phyloP scores from a whole-genome alignment of 2,888 invertebrate genomes.

The Calliopum simillimum region DNA sequence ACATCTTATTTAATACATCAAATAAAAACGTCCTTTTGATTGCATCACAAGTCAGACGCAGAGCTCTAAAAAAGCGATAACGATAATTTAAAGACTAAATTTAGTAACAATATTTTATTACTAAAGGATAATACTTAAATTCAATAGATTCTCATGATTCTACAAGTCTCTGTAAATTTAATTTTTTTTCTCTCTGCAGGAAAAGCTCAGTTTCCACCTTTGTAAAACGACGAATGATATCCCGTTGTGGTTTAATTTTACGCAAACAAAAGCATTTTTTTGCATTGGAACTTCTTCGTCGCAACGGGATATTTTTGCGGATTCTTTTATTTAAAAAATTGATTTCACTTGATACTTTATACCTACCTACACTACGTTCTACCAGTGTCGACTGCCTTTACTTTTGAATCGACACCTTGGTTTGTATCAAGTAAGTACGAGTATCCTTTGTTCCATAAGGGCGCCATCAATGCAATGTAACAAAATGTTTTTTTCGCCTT shows the following conservation, averaged over 20 bases:
- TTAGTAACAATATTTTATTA: too few relatives aligned
- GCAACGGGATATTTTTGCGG: background rate
- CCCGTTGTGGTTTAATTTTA: conserved; percentile 13
- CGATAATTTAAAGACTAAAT: too few relatives aligned
- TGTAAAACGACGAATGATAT: conserved; percentile 1
- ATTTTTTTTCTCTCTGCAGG: background rate
- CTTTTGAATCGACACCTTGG: conserved; percentile 3
- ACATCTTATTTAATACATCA: too few relatives aligned
- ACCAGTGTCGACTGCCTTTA: background rate
- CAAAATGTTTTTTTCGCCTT: too few relatives aligned
- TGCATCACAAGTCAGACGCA: too few relatives aligned
- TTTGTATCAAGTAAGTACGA: background rate
- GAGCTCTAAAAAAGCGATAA: too few relatives aligned
- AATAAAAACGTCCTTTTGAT: too few relatives aligned
- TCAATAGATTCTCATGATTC: background rate
- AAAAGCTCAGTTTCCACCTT: background rate
- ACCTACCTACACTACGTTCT: background rate
- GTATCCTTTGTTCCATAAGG: background rate
- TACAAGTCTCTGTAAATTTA: background rate
- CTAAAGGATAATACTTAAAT: background rate
- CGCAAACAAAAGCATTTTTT: background rate
- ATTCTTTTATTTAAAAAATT: conserved; percentile 1
- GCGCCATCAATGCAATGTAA: too few relatives aligned
- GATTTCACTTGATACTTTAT: background rate
- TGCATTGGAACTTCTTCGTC: background rate